Percentiles rank a stretch among this genome's conserved stretches.
These are phyloP conservation scores for Rhadinocentrus ornatus DNA, from an alignment of 2,797 vertebrate species.

Conservation along the genomic window DNA sequence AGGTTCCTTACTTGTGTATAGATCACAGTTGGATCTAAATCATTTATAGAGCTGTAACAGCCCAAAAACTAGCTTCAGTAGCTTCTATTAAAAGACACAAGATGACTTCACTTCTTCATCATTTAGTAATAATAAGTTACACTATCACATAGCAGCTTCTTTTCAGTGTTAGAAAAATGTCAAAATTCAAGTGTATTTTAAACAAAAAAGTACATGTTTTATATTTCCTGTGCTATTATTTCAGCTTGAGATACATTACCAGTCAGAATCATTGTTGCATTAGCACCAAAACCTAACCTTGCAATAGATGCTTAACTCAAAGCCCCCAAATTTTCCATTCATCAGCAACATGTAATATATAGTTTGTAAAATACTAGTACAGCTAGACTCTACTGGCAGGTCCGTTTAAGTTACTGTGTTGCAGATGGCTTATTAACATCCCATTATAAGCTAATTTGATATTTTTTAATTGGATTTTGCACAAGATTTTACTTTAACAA, in stretches of 20 bases:
- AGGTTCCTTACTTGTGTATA: constrained; percentile 67
- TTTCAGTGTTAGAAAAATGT: background rate
- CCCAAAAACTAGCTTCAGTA: constrained; percentile 11
- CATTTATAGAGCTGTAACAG: background rate
- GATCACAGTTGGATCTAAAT: constrained; percentile 55
- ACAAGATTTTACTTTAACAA: background rate
- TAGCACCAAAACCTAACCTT: background rate
- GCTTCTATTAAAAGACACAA: background rate
- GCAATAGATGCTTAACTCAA: background rate
- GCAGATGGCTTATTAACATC: background rate
- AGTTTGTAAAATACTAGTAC: background rate
- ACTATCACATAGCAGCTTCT: background rate
- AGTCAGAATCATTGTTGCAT: background rate
- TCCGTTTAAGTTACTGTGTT: background rate
- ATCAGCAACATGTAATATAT: background rate
- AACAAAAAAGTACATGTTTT: background rate
- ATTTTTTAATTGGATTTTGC: background rate
- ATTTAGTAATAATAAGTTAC: no score
- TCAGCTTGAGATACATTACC: background rate
- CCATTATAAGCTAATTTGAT: background rate
- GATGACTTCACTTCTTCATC: background rate
- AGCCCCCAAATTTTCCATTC: background rate
- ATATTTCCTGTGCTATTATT: background rate
- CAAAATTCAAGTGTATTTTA: background rate
- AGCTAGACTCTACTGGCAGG: background rate